Evolutionary conservation across 2,113 vertebrate genomes (phyloP), one percentile per base, ranked within the genome.

Genomic region (Phylloscopus trochiloides): DNA sequence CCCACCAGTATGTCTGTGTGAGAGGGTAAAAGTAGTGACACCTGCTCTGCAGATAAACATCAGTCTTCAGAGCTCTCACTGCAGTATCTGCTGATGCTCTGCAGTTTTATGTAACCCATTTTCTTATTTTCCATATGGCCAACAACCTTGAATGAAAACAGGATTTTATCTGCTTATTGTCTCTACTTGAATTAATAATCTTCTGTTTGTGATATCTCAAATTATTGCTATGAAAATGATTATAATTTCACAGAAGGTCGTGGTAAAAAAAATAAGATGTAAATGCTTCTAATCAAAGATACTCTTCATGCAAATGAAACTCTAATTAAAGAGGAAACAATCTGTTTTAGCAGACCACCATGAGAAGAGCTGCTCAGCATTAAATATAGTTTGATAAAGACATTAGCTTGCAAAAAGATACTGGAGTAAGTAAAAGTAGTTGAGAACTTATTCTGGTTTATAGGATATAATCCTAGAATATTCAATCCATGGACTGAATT

Each of bases 291-390:
- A 95, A 96, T 94, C 86, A 91, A 95, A 87, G 29, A 59, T 50
- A 75, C 48, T 81, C 25, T 94, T 94, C 28, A 85, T 96, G 76
- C 62, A 91, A 96, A 91, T 87, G 31, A 87, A 89, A 75, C 52
- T 88, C 61, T 91, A 94, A 95, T 94, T 94, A 91, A 91, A 84
- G 15, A 91, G 55, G 80, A 92, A 94, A 91, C n/a, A 86, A 82
- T 85, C 80, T 96, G 61, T 84, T 92, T 92, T 59, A 85, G 28
- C 57, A 92, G 76, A 85, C 76, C 86, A 81, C 61, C 16, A 45
- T 48, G 45, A 94, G 73, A 72, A 91, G 61, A 84, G 36, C 51
- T 78, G 20, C 9, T 94, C 48, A 68, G 45, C n/a, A 47, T 84
- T 91, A 95, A 87, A 78, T 92, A 50, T 15, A 55, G 6, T 58